Base-by-base conservation (phyloP, 1,140 invertebrate species). In the Drosophila quadrilineata region DNA sequence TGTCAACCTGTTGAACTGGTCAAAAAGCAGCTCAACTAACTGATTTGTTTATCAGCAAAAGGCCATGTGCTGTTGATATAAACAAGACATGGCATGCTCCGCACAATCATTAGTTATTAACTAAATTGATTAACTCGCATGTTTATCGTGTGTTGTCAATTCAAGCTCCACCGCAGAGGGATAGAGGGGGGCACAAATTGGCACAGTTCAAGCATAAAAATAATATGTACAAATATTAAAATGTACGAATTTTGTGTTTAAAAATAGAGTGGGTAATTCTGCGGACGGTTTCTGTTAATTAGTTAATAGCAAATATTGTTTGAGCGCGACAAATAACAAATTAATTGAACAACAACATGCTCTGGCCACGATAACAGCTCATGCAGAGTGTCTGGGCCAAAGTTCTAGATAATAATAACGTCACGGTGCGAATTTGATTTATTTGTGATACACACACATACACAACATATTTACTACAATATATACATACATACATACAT, bases 351-450 rank as follows among this genome's bases (percentile, higher is more conserved):
- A 21, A 31, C 16, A 40, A 62, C 10, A 52, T 14, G 29, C 22
- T 38, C 8, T 9, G 28, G 6, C n/a, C 43, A 58, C 54, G 62
- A 65, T 65, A 65, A 59, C 35, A 16, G 28, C 28, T 43, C 43
- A 48, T 40, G 41, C n/a, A 22, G 40, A 54, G 28, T 38, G 22
- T 31, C 12, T 57, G 60, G 53, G 53, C 53, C 41, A 58, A 65
- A 65, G 53, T 58, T 58, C 21, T n/a, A 40, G 53, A 58, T 65
- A 65, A 49, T 41, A 29, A 38, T 29, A 58, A 17, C 52, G 43
- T 65, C 62, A 65, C 17, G 16, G n/a, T n/a, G 22, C 6, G 19
- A 19, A 43, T 48, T 49, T 65, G 35, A 65, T 65, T 65, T 50
- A 58, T 65, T 50, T 14, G 6, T 48, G 41, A 33, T 33, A 41